Evolutionary conservation across 30 jellyfish, hydroid and myxozoan species (phyloP), one percentile per base, ranked within the genome.

Genomic region (Turritopsis dohrnii): DNA sequence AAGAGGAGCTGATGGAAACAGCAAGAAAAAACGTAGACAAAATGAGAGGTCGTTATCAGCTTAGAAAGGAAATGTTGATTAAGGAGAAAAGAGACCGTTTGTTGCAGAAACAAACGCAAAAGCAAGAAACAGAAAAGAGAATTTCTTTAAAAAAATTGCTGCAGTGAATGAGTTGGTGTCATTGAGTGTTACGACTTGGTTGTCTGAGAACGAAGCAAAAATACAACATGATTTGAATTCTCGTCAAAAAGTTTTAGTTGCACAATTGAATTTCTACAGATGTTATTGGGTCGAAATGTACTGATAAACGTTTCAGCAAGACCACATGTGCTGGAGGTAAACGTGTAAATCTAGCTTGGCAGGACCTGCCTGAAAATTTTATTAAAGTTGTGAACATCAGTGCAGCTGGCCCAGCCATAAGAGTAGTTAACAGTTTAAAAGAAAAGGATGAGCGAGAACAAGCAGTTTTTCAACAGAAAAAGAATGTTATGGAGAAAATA

Each of bases 341-440:
- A 82, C 0, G 76, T 17, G 29, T 53, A 8, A 75, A 82, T 18
- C 28, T 65, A 0, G 1, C 79, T 24, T 82, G 84, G 53, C 18
- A 41, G 52, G 84, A 82, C 29, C 28, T 72, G 81, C 24, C 24
- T 0, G 81, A 72, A 72, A 72, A 72, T 25, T n/a, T n/a, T n/a
- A 0, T 0, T 0, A 72, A 0, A 60, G 0, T 60, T 60, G 0
- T 60, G 0, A 0, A 0, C 0, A 23, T 0, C 0, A 0, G 0
- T 0, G 0, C 0, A 0, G 0, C 0, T 0, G 0, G 0, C 0
- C 0, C 0, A 0, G 0, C 0, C 0, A 60, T 0, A 0, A 0
- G 0, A 0, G 0, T 60, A 0, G 0, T 0, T 0, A 60, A 0
- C 0, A 0, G 0, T 0, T 23, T 60, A 60, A 60, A 60, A 0